Evolutionary conservation across 1,140 invertebrate genomes (phyloP).

Genomic region (Bombyx mori): ASM3026992v2 NC_085125.1:10807001-10807500

Average conservation of each 20-base stretch:
- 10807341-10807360: constrained; percentile 39
- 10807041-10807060: constrained; percentile 41
- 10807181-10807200: constrained; percentile 22
- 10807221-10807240: constrained; percentile 23
- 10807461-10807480: constrained; percentile 65
- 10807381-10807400: constrained; percentile 40
- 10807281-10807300: constrained; percentile 7
- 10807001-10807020: constrained; percentile 20
- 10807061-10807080: constrained; percentile 56
- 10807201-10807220: constrained; percentile 17
- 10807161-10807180: constrained; percentile 10
- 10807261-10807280: constrained; percentile 45
- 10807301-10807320: constrained; percentile 16
- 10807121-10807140: constrained; percentile 25
- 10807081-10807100: constrained; percentile 33
- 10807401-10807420: constrained; percentile 57
- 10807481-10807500: constrained; percentile 56
- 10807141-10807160: constrained; percentile 24
- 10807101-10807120: constrained; percentile 28
- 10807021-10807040: constrained; percentile 11
- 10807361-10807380: constrained; percentile 59
- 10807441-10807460: constrained; percentile 48
- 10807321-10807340: constrained; percentile 24
- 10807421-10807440: constrained; percentile 59
- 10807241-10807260: constrained; percentile 37